Conservation (phyloP, 2,888 invertebrate genomes). For the Oithona nana region DNA sequence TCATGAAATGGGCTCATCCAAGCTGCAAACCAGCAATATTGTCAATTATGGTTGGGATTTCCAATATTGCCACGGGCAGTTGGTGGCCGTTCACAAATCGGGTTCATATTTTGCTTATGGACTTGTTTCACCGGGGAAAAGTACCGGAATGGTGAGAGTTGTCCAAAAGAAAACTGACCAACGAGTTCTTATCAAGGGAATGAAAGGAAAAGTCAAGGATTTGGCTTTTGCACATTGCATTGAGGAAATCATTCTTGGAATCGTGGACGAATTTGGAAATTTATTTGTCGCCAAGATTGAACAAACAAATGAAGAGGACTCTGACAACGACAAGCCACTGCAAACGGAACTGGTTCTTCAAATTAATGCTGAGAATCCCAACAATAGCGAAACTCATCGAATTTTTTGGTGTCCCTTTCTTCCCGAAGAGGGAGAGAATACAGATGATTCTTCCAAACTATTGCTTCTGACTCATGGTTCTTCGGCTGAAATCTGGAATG, state of each 20-base stretch:
- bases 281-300: conserved; percentile 56
- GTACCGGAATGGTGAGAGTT: conserved; percentile 50
- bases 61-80: conserved; percentile 62
- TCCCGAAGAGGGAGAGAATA: conserved; percentile 36
- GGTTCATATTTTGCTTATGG: conserved; percentile 75
- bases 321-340: conserved; percentile 28
- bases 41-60: conserved; percentile 88
- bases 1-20: conserved; percentile 62
- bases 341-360: conserved; percentile 40
- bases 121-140: conserved; percentile 30
- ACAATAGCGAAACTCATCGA: neutral
- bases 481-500: conserved; percentile 35
- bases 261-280: conserved; percentile 65
- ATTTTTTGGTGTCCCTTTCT: conserved; percentile 70
- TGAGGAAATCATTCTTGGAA: conserved; percentile 52
- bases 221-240: conserved; percentile 69
- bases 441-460: conserved; percentile 24
- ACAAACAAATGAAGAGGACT: conserved; percentile 16
- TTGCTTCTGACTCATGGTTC: conserved; percentile 22
- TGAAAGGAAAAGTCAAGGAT: conserved; percentile 72
- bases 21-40: conserved; percentile 69
- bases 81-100: conserved; percentile 67
- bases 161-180: conserved; percentile 52
- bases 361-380: neutral
- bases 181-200: conserved; percentile 63